A percentile compares a stretch with the other conserved stretches of the same genome.
These are phyloP conservation scores for Myiothlypis coronata DNA, from an alignment of 2,797 vertebrate species.

Conservation along the genomic window DNA sequence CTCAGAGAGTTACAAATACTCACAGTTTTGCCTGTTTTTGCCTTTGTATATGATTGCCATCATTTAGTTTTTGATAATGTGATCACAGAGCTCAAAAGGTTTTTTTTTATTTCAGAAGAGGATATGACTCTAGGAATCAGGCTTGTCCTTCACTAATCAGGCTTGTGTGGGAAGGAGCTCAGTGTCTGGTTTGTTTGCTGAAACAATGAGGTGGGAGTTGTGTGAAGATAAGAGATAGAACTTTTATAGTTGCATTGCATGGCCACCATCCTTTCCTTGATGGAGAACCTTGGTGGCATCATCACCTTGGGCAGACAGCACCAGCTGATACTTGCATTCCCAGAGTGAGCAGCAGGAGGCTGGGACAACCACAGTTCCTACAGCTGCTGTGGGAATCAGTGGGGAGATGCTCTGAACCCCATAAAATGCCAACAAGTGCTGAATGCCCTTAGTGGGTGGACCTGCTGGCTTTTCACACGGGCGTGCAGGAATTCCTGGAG, in stretches of 20 bases:
- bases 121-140: neutral
- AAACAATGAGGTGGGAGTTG: neutral
- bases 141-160: neutral
- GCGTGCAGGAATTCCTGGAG: neutral
- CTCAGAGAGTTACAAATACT: neutral
- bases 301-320: neutral
- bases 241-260: fast-evolving
- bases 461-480: fast-evolving
- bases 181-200: neutral
- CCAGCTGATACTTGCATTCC: neutral
- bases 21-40: neutral
- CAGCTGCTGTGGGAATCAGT: neutral
- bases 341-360: fast-evolving
- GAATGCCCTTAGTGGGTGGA: neutral
- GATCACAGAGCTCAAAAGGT: neutral
- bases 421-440: neutral
- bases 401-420: neutral
- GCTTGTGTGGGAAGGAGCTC: neutral
- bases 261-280: fast-evolving
- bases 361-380: fast-evolving
- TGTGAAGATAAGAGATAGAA: neutral
- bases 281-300: neutral
- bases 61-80: neutral
- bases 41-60: neutral
- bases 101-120: neutral